phyloP scores from a whole-genome alignment of 2,113 vertebrate species.

The Cepphus grylle region DNA sequence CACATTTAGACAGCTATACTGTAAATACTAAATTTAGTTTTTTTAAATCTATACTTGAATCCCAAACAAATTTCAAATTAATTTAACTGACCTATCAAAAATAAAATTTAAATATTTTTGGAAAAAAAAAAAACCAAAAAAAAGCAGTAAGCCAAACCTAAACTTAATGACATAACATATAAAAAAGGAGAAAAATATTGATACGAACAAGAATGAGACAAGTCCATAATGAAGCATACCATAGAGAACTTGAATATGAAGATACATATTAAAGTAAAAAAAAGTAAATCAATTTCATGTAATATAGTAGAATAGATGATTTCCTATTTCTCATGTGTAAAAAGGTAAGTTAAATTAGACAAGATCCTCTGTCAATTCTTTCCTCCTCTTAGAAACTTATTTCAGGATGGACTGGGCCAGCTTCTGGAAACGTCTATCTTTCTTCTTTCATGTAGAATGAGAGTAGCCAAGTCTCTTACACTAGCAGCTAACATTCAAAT shows the following conservation, averaged over 20 bases:
- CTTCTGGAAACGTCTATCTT: neutral
- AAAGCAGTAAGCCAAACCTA: neutral
- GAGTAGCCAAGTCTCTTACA: neutral
- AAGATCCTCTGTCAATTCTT: neutral
- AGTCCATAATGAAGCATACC: neutral
- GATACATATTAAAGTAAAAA: neutral
- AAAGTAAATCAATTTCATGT: neutral
- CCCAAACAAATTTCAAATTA: neutral
- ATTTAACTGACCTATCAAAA: neutral
- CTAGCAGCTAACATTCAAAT: neutral
- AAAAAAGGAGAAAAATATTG: neutral
- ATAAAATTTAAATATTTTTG: neutral
- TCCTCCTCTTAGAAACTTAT: neutral
- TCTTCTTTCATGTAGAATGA: neutral
- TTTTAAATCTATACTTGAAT: neutral
- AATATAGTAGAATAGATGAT: constrained; percentile 12
- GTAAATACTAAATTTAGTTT: neutral
- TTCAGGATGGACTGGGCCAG: neutral
- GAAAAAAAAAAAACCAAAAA: neutral
- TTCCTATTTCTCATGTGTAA: neutral
- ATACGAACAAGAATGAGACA: neutral
- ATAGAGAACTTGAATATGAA: neutral
- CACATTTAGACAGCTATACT: neutral
- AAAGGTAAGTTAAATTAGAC: constrained; percentile 35
- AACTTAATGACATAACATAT: neutral